A percentile compares a stretch with the other conserved stretches of the same genome.
phyloP scores from a whole-genome alignment of 2,113 vertebrate genomes.

The Corythoichthys haematopterus region DNA sequence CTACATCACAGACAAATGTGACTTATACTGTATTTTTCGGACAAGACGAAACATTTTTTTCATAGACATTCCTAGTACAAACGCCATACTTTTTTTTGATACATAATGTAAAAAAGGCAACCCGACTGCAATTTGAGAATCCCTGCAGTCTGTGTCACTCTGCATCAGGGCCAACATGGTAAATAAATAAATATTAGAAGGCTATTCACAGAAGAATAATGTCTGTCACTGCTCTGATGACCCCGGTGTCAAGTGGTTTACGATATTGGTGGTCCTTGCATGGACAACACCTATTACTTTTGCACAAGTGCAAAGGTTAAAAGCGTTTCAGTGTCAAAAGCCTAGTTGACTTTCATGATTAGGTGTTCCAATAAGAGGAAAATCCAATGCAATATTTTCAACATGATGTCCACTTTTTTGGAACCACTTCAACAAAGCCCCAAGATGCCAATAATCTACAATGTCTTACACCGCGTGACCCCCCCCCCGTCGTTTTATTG shows the following conservation, averaged over 20 bases:
- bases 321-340: background rate
- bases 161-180: background rate
- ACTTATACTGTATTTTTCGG: background rate
- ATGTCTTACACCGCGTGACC: too few species aligned
- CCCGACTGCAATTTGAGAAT: too few species aligned
- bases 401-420: too few species aligned
- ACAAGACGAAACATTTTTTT: too few species aligned
- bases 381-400: background rate
- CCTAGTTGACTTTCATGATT: background rate
- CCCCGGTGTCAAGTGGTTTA: background rate
- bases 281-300: background rate
- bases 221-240: background rate
- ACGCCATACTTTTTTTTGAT: too few species aligned
- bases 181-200: background rate
- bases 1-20: background rate
- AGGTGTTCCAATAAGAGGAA: background rate
- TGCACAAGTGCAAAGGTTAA: conserved; percentile 1
- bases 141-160: too few species aligned
- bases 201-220: background rate
- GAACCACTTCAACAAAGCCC: too few species aligned
- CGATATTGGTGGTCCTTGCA: background rate
- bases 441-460: too few species aligned
- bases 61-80: too few species aligned
- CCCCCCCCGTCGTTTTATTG: too few species aligned
- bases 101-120: too few species aligned